A percentile compares a stretch with the other conserved stretches of the same genome.
Evolutionary conservation across 92 coral and sea anemone species (phyloP).

Genomic region (Bergia sp.): DNA sequence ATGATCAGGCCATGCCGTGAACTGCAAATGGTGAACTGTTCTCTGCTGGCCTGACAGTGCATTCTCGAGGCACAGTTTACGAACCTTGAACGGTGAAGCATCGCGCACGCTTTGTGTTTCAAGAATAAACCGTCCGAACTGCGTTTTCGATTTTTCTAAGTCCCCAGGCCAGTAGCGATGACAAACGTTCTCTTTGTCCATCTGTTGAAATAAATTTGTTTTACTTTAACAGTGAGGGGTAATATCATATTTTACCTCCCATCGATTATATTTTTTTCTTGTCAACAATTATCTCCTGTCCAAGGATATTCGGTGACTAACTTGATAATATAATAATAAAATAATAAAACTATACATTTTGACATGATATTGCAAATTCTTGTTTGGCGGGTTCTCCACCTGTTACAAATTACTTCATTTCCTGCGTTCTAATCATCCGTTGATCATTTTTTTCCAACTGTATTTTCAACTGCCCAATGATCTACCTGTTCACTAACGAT

Average conservation of each 20-base stretch:
- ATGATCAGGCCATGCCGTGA: conserved; percentile 97
- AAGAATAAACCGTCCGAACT: conserved; percentile 52
- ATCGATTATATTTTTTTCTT: background rate
- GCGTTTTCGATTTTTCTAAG: conserved; percentile 42
- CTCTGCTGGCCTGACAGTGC: conserved; percentile 54
- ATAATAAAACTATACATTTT: too few relatives aligned
- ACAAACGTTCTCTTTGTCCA: conserved; percentile 66
- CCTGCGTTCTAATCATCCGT: background rate
- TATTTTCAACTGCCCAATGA: background rate
- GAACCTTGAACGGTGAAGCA: conserved; percentile 71
- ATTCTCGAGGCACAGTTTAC: conserved; percentile 59
- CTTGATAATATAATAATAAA: background rate
- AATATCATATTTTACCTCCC: background rate
- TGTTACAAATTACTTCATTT: background rate
- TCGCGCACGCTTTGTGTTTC: conserved; percentile 68
- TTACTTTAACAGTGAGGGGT: background rate
- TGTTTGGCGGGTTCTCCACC: too few relatives aligned
- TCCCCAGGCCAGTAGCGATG: conserved; percentile 94
- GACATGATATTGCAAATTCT: too few relatives aligned
- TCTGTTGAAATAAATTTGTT: conserved; percentile 23
- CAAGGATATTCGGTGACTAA: too few relatives aligned
- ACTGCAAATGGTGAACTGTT: conserved; percentile 80
- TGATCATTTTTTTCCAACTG: background rate
- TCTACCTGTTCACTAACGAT: background rate
- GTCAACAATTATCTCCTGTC: background rate